Conservation (phyloP, 2,888 invertebrate genomes). For the Philereme vetulata region DNA sequence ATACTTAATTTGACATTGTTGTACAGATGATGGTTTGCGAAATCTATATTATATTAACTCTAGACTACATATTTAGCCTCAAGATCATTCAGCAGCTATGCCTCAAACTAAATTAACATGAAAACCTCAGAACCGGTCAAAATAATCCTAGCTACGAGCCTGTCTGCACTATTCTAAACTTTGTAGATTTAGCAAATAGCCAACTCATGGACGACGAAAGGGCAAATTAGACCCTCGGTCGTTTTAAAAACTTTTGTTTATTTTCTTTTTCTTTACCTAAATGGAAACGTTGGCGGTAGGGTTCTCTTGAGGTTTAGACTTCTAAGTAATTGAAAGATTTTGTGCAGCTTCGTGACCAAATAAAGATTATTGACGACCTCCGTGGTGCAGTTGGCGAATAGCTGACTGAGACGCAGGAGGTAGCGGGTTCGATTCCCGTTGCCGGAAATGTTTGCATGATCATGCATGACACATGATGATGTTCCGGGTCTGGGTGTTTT, state of each 20-base stretch:
- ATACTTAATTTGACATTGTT: too few species aligned
- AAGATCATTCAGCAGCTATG: too few species aligned
- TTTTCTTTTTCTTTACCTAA: conserved; percentile 4
- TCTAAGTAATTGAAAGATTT: too few species aligned
- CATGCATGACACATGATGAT: too few species aligned
- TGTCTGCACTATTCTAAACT: neutral
- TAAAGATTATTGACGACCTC: conserved; percentile 3
- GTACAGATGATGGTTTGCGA: too few species aligned
- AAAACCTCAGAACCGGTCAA: neutral
- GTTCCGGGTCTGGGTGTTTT: too few species aligned
- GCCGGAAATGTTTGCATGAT: too few species aligned
- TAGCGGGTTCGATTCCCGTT: too few species aligned
- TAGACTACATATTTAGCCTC: too few species aligned
- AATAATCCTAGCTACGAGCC: neutral
- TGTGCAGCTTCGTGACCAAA: conserved; percentile 6
- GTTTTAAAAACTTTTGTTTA: neutral
- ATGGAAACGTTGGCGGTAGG: conserved; percentile 4
- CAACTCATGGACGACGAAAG: neutral
- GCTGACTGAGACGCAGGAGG: too few species aligned
- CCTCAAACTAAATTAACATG: neutral
- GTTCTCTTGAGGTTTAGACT: neutral
- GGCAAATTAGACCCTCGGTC: neutral
- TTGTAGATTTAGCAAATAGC: neutral
- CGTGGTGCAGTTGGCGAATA: too few species aligned
- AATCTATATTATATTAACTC: too few species aligned